Base-by-base conservation (phyloP, 2,113 vertebrate genomes). In the Sapayoa aenigma region DNA sequence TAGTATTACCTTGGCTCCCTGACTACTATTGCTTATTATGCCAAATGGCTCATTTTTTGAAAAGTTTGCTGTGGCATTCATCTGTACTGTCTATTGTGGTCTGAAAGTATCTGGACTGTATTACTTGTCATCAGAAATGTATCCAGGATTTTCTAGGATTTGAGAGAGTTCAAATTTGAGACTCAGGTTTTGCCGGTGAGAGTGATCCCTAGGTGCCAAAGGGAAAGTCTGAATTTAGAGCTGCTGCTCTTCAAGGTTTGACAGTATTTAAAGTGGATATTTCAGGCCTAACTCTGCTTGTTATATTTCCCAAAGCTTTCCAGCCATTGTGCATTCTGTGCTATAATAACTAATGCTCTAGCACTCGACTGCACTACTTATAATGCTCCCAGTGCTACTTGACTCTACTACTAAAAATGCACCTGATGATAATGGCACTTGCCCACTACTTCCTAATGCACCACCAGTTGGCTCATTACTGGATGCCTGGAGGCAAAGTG, bases 381-480 rank as follows among this genome's bases (percentile, higher is more conserved):
- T 92, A 95, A 84, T 94, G 89, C 83, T 97, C 90, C 89, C 80
- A 89, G 58, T 88, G 88, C 92, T 97, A 87, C 95, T 97, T 96
- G 93, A 94, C 94, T 96, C 83, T 78, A 84, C 94, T 95, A 90
- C 92, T 97, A 96, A 92, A 96, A 97, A 96, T 93, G 93, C 91
- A 97, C 94, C 95, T 91, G 95, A 95, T 93, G 85, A 94, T 92
- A 94, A 94, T 96, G 92, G 93, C 93, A 96, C 91, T 97, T 96
- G 94, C 79, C 93, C 93, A 92, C 87, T 87, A 71, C 96, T 94
- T 95, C 95, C 60, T 93, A 96, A 97, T 92, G 88, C 89, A 97
- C 95, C 92, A 94, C 88, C 9, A 33, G 94, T 90, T 93, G 96
- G 89, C 94, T 97, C 95, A 96, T 97, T 97, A 97, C 86, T 92